Base-by-base conservation (phyloP, 2,113 vertebrate genomes). In the Tympanuchus pallidicinctus region DNA sequence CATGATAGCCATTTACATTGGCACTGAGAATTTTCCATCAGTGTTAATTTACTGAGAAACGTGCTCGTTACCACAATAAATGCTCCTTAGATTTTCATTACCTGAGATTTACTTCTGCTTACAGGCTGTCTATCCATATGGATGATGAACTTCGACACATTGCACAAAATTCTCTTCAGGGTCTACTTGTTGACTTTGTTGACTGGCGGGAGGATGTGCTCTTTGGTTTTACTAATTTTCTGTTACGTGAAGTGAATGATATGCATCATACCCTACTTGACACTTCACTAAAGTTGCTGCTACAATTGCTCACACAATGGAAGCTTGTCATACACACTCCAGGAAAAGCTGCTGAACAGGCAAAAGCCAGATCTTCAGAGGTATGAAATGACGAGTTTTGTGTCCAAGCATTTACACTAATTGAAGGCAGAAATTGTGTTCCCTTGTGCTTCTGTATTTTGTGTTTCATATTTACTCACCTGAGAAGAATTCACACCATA, bases 141-240 rank as follows among this genome's bases (percentile, higher is more conserved):
- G 99, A 99, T 59, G 99, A 99, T 93, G 99, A 99, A 86, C 98
- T 99, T 65, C 98, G 99, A n/a, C 98, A 99, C 38, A 99, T 99
- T 94, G 99, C 99, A 67, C 99, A 99, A 96, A 99, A 99, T 90
- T 99, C 99, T 91, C 98, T 99, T 85, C 99, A 99, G 97, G 99
- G 99, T 72, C 97, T 99, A 65, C 98, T 99, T 66, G 98, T 99
- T 66, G 99, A 99, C 95, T 99, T 99, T 96, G 98, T 98, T 6
- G 99, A 99, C 95, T 99, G 99, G 99, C 98, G 99, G 80, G 99
- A 99, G 95, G 99, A 99, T 13, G 99, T 99, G 5, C 97, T 99
- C 18, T 99, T 99, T 76, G 99, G 99, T 88, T 99, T 99, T 90
- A 99, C 98, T 36, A 99, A 99, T 97, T 99, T 99, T 95, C 97